phyloP scores from a whole-genome alignment of 1,140 invertebrate species.

The Xylocopa sonorina region DNA sequence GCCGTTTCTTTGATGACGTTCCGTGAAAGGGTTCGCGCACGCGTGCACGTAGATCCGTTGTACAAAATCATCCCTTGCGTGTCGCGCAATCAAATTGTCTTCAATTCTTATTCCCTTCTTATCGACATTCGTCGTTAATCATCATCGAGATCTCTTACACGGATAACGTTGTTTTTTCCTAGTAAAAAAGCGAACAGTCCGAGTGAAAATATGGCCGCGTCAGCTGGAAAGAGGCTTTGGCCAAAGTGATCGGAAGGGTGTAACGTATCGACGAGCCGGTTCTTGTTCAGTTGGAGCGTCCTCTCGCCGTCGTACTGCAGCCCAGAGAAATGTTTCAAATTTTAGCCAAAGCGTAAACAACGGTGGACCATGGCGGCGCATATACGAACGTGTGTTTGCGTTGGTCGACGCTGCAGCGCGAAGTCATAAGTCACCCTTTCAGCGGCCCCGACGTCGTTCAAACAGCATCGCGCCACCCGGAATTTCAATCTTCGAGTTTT shows the following conservation, averaged over 20 bases:
- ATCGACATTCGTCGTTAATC: too few species aligned
- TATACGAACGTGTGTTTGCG: conserved; percentile 42
- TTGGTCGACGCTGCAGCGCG: conserved; percentile 30
- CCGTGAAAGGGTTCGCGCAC: too few species aligned
- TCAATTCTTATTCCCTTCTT: too few species aligned
- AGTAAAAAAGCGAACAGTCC: not conserved
- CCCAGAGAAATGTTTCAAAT: conserved; percentile 48
- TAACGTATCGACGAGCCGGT: not conserved
- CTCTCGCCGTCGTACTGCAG: not conserved
- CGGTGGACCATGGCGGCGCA: conserved; percentile 28
- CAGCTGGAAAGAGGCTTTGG: not conserved
- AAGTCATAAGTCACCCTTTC: conserved; percentile 60
- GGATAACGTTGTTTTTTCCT: not conserved
- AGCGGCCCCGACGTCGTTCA: conserved; percentile 47
- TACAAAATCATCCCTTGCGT: too few species aligned
- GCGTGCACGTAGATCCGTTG: too few species aligned
- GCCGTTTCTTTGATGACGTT: not conserved
- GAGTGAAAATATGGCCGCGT: not conserved
- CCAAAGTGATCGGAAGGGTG: not conserved
- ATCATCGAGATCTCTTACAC: too few species aligned
- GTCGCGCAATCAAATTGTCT: too few species aligned
- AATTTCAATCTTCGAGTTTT: conserved; percentile 36
- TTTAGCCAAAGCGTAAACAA: conserved; percentile 57
- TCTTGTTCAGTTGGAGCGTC: not conserved
- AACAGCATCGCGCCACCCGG: conserved; percentile 1